A percentile compares a stretch with the other conserved stretches of the same genome.
These are phyloP conservation scores for Drosophila yooni DNA, from an alignment of 2,888 invertebrate species.

Conservation along the genomic window DNA sequence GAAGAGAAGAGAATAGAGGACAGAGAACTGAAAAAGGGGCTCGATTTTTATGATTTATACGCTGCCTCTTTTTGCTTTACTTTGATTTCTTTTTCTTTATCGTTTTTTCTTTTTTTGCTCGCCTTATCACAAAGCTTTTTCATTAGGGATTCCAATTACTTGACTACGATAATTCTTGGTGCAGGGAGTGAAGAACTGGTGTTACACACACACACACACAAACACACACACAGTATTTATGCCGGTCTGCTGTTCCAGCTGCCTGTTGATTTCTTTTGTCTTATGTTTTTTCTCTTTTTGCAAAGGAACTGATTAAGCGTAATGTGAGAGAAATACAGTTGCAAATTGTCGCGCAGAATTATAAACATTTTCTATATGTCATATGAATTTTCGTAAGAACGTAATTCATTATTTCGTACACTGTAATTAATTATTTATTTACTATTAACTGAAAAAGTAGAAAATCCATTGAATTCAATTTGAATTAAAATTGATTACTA, in stretches of 20 bases:
- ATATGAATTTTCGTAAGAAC: too few species aligned
- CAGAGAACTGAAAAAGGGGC: conserved; percentile 61
- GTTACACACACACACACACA: neutral
- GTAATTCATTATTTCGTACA: neutral
- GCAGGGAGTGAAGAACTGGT: neutral
- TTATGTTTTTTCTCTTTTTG: conserved; percentile 35
- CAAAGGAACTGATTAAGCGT: conserved; percentile 67
- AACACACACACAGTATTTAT: neutral
- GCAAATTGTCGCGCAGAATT: conserved; percentile 3
- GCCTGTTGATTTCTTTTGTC: conserved; percentile 52
- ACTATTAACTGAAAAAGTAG: neutral
- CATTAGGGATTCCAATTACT: conserved; percentile 69
- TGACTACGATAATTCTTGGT: conserved; percentile 18
- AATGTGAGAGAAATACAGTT: conserved; percentile 58
- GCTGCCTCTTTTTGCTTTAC: conserved; percentile 47
- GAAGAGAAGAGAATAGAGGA: conserved; percentile 15
- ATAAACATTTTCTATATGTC: neutral
- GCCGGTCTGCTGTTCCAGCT: conserved; percentile 25
- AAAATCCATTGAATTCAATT: neutral
- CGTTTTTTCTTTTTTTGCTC: conserved; percentile 21
- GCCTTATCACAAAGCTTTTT: conserved; percentile 58
- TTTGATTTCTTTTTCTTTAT: conserved; percentile 33
- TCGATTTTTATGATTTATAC: conserved; percentile 68
- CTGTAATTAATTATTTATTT: neutral
- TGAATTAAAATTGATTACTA: neutral